phyloP scores from a whole-genome alignment of 2,797 vertebrate genomes.

The Valencia hispanica region DNA sequence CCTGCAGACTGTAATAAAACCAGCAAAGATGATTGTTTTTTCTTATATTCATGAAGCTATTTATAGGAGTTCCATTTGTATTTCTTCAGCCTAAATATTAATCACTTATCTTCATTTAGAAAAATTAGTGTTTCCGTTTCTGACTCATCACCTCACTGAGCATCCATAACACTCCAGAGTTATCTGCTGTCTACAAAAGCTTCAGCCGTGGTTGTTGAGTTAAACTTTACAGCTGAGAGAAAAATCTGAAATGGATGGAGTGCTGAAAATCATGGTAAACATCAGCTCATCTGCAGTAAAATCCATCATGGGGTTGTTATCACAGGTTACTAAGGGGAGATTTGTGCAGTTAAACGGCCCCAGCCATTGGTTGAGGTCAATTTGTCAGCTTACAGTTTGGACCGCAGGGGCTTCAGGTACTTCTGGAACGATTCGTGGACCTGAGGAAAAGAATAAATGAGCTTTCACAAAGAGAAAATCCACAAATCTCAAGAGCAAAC shows the following conservation, averaged over 20 bases:
- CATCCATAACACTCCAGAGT: background rate
- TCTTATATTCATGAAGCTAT: slow-evolving; percentile 1
- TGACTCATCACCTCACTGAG: background rate
- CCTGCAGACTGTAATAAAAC: slow-evolving; percentile 1
- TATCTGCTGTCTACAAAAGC: background rate
- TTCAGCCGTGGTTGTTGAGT: background rate
- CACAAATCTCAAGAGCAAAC: background rate
- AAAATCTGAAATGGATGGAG: background rate
- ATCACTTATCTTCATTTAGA: no score
- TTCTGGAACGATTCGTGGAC: slow-evolving; percentile 94
- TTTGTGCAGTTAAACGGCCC: slow-evolving; percentile 9
- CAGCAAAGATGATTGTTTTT: slow-evolving; percentile 7
- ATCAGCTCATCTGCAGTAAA: slow-evolving; percentile 1
- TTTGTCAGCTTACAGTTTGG: slow-evolving; percentile 87
- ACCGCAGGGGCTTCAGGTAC: slow-evolving; percentile 91
- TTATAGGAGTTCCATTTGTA: background rate
- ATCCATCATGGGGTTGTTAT: slow-evolving; percentile 11
- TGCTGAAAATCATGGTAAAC: slow-evolving; percentile 6
- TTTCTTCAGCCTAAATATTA: background rate
- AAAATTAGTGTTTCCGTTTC: no score
- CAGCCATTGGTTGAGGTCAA: slow-evolving; percentile 8
- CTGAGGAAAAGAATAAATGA: slow-evolving; percentile 66
- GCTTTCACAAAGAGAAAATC: background rate
- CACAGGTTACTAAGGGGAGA: slow-evolving; percentile 21
- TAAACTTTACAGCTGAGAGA: slow-evolving; percentile 6